Evolutionary conservation across 2,888 invertebrate species (phyloP).

Genomic region (Drosophila koepferae): DNA sequence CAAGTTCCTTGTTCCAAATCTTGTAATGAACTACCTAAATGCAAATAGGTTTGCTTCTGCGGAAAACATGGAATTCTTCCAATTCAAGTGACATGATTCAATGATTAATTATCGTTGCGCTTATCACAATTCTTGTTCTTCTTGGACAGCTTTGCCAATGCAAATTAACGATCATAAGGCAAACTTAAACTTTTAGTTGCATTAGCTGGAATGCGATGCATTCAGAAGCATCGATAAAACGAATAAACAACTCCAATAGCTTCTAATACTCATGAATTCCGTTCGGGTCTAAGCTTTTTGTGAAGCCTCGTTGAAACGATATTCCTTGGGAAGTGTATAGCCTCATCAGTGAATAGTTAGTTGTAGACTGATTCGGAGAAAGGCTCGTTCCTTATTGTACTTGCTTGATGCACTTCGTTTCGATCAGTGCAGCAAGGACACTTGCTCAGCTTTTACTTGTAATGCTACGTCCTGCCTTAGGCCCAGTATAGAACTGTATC

Average conservation of each 20-base stretch:
- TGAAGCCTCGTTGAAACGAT: too few relatives aligned
- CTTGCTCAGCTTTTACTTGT: neutral
- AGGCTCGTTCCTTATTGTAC: too few relatives aligned
- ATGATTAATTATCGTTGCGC: neutral
- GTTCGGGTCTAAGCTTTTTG: too few relatives aligned
- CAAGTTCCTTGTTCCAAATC: neutral
- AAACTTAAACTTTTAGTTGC: too few relatives aligned
- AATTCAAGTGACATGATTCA: neutral
- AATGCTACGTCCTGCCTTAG: neutral
- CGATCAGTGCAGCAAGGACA: neutral
- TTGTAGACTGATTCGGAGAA: neutral
- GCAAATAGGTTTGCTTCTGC: neutral
- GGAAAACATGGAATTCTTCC: too few relatives aligned
- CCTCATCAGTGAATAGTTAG: neutral
- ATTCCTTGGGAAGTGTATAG: too few relatives aligned
- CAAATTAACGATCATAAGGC: too few relatives aligned
- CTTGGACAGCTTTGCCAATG: neutral
- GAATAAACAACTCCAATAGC: too few relatives aligned
- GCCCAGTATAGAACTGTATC: constrained; percentile 4
- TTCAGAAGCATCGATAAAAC: too few relatives aligned
- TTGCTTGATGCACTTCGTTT: neutral
- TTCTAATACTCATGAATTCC: too few relatives aligned
- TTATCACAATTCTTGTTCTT: neutral
- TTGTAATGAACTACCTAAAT: neutral
- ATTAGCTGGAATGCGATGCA: too few relatives aligned